Conservation (phyloP, 2,888 invertebrate genomes). For the Dasysyrphus tricinctus region DNA sequence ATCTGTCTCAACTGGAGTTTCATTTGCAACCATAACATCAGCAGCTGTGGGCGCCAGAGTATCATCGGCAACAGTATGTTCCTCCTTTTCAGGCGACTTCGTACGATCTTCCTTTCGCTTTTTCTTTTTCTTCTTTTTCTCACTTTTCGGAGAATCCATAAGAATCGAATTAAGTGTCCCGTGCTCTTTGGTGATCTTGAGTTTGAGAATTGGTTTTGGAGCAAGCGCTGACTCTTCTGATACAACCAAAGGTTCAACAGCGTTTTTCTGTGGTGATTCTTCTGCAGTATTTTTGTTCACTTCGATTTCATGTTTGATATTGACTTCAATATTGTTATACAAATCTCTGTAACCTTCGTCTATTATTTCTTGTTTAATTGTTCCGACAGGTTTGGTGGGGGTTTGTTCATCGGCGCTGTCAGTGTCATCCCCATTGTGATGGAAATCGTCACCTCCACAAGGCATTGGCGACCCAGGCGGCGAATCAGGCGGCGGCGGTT, state of each 20-base stretch:
- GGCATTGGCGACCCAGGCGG: slow-evolving; percentile 36
- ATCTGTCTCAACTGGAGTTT: not conserved
- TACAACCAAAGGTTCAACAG: slow-evolving; percentile 63
- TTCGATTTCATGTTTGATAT: slow-evolving; percentile 79
- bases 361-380: slow-evolving; percentile 76
- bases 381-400: slow-evolving; percentile 24
- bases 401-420: slow-evolving; percentile 74
- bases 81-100: slow-evolving; percentile 71
- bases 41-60: not conserved
- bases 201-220: slow-evolving; percentile 79
- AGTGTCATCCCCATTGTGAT: slow-evolving; percentile 65
- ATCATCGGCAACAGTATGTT: slow-evolving; percentile 52
- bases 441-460: slow-evolving; percentile 52
- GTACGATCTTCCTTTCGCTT: slow-evolving; percentile 79
- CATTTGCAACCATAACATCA: not conserved
- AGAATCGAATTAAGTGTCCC: slow-evolving; percentile 82
- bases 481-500: slow-evolving; percentile 6
- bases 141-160: slow-evolving; percentile 78
- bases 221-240: slow-evolving; percentile 42
- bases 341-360: slow-evolving; percentile 71
- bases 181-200: slow-evolving; percentile 83
- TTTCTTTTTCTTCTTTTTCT: slow-evolving; percentile 80
- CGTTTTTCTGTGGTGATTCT: slow-evolving; percentile 7
- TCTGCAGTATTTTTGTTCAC: slow-evolving; percentile 69
- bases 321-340: slow-evolving; percentile 58